Base-by-base conservation (phyloP, 2,888 invertebrate species). In the Neoitamus cyanurus region DNA sequence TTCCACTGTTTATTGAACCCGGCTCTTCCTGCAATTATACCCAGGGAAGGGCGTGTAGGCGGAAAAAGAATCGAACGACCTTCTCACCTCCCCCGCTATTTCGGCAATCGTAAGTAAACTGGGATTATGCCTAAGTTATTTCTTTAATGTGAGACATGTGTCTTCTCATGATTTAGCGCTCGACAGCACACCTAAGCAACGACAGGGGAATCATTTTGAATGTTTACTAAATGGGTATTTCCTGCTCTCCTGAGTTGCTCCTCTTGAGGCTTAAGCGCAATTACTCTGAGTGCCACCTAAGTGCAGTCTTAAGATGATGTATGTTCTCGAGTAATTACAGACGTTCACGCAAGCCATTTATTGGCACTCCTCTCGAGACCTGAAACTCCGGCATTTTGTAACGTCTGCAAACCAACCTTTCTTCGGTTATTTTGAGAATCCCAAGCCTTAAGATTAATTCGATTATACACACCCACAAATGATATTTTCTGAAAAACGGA, bases 1-100 rank as follows among this genome's bases (percentile, higher is more conserved):
- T 80, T 11, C 58, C 78, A 58, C 58, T 80, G 58, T 80, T 80
- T 80, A 80, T 80, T 58, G 58, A 58, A 80, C 78, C 37, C n/a
- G 42, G 25, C 20, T 58, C 78, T 31, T 20, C 48, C 58, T 80
- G 58, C 78, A 80, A 80, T 80, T 80, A 80, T 58, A 58, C 15
- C 25, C 58, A 37, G 20, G 37, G 58, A 11, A 80, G 28, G 25
- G 58, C 31, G 11, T n/a, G 48, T 30, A 80, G 13, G 25, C n/a
- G 70, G 70, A 70, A 70, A 70, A 70, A 70, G 30, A 30, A 70
- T 28, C 75, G 42, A 75, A 75, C 20, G 28, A 37, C 58, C 20
- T 75, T 42, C 7, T 13, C 46, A 28, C 42, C n/a, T 75, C 75
- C 28, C 9, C 25, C 58, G 11, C 75, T 28, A 20, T 75, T 20